These are phyloP conservation scores for Podiceps cristatus DNA, from an alignment of 2,113 vertebrate species.

Conservation along the genomic window DNA sequence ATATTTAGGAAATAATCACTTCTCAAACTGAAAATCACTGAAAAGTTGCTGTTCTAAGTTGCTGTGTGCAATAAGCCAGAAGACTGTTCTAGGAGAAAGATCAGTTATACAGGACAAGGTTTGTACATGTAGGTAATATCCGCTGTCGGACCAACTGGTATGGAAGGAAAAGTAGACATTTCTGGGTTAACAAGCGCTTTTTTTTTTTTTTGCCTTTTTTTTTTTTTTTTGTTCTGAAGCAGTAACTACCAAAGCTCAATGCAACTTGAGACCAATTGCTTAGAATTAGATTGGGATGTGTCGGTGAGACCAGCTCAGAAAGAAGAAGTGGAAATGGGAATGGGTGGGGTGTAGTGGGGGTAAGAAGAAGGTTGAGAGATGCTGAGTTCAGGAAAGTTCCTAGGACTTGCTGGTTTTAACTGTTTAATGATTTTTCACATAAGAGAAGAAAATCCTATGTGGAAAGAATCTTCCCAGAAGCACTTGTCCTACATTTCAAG, in stretches of 20 bases:
- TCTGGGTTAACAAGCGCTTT: background rate
- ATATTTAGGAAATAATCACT: background rate
- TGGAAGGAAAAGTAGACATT: background rate
- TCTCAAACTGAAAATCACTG: background rate
- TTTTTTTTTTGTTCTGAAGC: background rate
- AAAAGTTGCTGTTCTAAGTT: background rate
- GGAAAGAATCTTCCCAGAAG: constrained; percentile 48
- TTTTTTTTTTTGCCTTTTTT: no score
- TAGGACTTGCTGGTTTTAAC: background rate
- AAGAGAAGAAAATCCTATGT: background rate
- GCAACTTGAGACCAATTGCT: background rate
- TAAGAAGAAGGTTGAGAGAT: background rate
- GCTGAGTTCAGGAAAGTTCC: background rate
- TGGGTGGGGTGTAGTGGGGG: background rate
- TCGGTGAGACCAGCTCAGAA: background rate
- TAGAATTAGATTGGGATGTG: background rate
- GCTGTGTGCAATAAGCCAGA: background rate
- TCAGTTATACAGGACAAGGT: background rate
- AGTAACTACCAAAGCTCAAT: background rate
- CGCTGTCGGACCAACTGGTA: background rate
- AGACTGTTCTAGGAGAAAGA: background rate
- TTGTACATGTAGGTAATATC: background rate
- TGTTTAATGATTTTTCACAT: background rate
- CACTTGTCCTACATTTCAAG: constrained; percentile 51
- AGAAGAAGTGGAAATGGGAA: background rate